phyloP scores from a whole-genome alignment of 2,888 invertebrate genomes.

The Macrosiphum euphorbiae region DNA sequence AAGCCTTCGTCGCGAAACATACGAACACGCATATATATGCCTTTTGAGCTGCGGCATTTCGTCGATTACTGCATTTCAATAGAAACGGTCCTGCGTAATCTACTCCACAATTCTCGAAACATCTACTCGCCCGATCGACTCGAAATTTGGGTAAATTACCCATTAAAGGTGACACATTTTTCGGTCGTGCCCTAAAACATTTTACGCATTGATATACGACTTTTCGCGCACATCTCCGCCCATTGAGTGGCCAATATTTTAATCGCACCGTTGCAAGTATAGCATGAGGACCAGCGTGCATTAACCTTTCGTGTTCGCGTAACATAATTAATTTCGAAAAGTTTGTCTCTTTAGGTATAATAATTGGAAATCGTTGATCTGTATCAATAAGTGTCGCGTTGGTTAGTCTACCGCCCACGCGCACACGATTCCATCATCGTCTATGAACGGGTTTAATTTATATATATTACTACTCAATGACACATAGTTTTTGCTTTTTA shows the following conservation, averaged over 20 bases:
- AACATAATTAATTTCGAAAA: neutral
- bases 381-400: constrained; percentile 34
- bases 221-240: no score
- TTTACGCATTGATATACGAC: no score
- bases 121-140: no score
- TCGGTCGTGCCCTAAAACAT: neutral
- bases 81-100: no score
- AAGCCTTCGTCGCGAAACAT: neutral
- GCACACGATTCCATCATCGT: constrained; percentile 34
- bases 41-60: neutral
- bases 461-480: neutral
- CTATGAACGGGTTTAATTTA: constrained; percentile 51
- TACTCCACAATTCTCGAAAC: no score
- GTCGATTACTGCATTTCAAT: no score
- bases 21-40: constrained; percentile 32
- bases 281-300: no score
- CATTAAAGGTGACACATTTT: constrained; percentile 35
- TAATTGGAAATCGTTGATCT: constrained; percentile 59
- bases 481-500: neutral
- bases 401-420: constrained; percentile 63
- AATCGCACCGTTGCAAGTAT: no score
- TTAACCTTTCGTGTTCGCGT: no score
- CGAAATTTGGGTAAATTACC: constrained; percentile 57
- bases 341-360: constrained; percentile 28
- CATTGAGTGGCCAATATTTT: no score